Conservation (phyloP, 2,888 invertebrate species). For the Zygogramma bicolorata region DNA sequence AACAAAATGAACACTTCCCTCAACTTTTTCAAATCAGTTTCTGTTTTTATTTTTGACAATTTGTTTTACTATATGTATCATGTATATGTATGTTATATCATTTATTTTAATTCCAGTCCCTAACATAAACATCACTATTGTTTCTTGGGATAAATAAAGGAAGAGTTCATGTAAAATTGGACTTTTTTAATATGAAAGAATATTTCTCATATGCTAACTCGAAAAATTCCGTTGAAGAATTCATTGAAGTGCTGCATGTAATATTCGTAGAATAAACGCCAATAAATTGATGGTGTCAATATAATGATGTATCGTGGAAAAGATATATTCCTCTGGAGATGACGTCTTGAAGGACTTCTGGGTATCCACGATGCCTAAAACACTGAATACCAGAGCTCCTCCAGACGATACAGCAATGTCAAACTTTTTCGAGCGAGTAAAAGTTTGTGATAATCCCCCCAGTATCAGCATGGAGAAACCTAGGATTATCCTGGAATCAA, state of each 20-base stretch:
- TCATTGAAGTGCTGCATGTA: conserved; percentile 65
- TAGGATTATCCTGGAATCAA: neutral
- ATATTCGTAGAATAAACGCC: conserved; percentile 80
- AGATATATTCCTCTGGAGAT: neutral
- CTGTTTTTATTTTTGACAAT: no score
- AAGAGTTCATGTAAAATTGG: no score
- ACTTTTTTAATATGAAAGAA: no score
- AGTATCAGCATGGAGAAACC: neutral
- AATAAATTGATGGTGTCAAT: conserved; percentile 90
- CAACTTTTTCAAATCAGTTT: no score
- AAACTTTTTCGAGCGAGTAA: neutral
- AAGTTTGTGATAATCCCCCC: neutral
- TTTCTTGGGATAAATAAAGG: no score
- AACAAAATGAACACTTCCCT: no score
- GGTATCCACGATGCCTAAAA: neutral
- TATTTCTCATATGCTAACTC: no score
- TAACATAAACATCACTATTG: no score
- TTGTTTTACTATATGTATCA: no score
- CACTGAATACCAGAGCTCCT: neutral
- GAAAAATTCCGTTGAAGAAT: neutral
- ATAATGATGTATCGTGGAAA: conserved; percentile 77
- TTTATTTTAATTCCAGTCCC: no score
- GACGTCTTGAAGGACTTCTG: neutral
- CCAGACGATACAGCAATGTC: neutral
- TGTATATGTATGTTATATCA: no score